Evolutionary conservation across 2,113 vertebrate genomes (phyloP).

Genomic region (Scolopax mira): DNA sequence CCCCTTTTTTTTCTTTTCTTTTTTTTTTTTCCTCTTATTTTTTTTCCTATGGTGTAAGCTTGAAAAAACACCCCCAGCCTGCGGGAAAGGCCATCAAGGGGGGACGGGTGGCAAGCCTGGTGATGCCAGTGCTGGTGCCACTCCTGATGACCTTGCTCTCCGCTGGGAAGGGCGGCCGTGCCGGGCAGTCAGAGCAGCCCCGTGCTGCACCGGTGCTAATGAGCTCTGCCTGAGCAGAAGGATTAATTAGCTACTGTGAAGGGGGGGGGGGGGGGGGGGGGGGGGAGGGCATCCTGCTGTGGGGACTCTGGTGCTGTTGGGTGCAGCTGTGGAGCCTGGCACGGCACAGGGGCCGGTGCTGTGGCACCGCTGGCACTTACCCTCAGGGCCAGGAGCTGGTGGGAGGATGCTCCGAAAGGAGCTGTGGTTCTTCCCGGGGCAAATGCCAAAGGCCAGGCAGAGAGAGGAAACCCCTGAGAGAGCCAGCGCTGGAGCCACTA

Average conservation of each 20-base stretch:
- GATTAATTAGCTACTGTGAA: slow-evolving; percentile 54
- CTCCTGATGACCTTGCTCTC: not conserved
- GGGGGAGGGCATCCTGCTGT: not conserved
- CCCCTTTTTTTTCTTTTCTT: fast-evolving
- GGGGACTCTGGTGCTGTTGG: not conserved
- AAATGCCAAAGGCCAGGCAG: fast-evolving
- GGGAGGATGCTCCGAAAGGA: not conserved
- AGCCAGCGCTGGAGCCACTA: fast-evolving
- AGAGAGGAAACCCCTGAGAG: not conserved
- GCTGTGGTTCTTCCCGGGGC: not conserved
- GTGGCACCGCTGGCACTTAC: fast-evolving
- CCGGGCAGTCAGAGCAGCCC: not conserved
- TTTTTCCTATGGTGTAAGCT: not conserved
- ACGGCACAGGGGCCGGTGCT: not conserved
- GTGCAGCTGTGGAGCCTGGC: not conserved
- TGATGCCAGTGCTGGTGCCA: not conserved
- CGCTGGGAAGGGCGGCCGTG: not conserved
- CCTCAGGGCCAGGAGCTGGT: not conserved
- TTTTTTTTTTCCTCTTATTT: too few relatives aligned
- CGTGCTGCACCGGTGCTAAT: not conserved
- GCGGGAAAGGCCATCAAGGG: not conserved
- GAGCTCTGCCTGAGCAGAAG: slow-evolving; percentile 58
- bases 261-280: not conserved
- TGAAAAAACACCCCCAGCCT: not conserved
- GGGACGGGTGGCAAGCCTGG: not conserved